These are phyloP conservation scores for Machimus atricapillus DNA, from an alignment of 2,888 invertebrate species.

Conservation along the genomic window DNA sequence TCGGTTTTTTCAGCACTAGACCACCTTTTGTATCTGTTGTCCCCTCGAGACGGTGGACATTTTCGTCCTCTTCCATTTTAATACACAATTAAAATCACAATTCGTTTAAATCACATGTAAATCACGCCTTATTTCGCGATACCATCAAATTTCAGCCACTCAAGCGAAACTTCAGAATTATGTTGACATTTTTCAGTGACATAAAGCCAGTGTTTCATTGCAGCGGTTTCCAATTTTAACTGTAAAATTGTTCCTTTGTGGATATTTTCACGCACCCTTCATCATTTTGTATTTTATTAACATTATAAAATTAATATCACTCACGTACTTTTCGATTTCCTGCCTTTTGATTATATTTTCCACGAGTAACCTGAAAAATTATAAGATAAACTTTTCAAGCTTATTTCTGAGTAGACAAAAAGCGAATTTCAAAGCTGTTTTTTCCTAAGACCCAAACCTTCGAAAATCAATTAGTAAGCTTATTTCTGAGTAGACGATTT, in stretches of 20 bases:
- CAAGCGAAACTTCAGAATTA: neutral
- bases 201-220: neutral
- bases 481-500: too few relatives aligned
- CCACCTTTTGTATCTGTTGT: slow-evolving; percentile 71
- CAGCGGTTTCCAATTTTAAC: neutral
- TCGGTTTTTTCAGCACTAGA: slow-evolving; percentile 72
- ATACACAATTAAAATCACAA: neutral
- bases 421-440: too few relatives aligned
- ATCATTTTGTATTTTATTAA: too few relatives aligned
- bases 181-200: neutral
- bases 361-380: too few relatives aligned
- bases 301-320: too few relatives aligned
- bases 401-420: too few relatives aligned
- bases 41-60: slow-evolving; percentile 77
- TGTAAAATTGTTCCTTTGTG: neutral
- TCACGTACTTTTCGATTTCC: too few relatives aligned
- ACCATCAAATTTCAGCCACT: neutral
- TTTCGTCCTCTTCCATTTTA: slow-evolving; percentile 52
- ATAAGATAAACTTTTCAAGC: too few relatives aligned
- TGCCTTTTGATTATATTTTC: too few relatives aligned
- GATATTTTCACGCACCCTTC: neutral
- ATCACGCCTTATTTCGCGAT: neutral
- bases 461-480: too few relatives aligned
- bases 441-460: too few relatives aligned
- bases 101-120: neutral